These are phyloP conservation scores for Gephyroberyx darwinii DNA, from an alignment of 2,797 vertebrate species.

Conservation along the genomic window DNA sequence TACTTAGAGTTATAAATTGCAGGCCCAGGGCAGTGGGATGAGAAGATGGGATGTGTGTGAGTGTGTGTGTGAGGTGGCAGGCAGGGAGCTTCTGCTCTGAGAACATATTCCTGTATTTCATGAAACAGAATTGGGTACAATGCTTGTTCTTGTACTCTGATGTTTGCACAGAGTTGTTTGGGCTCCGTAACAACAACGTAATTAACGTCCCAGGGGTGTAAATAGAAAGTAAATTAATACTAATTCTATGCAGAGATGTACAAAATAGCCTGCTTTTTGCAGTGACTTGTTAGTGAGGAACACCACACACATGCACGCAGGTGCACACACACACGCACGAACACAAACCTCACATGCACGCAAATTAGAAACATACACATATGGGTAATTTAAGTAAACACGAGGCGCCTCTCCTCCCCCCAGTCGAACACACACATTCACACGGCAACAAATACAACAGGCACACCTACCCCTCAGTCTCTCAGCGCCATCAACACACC, in stretches of 20 bases:
- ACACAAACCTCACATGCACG: not conserved
- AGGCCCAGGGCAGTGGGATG: conserved; percentile 29
- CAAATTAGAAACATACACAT: conserved; percentile 22
- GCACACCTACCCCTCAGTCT: conserved; percentile 61
- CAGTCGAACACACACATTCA: conserved; percentile 15
- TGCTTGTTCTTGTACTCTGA: conserved; percentile 64
- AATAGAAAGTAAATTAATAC: conserved; percentile 78
- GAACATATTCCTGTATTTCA: conserved; percentile 40
- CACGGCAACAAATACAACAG: conserved; percentile 31
- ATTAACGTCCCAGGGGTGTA: conserved; percentile 74
- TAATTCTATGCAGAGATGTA: conserved; percentile 78
- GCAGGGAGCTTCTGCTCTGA: conserved; percentile 19
- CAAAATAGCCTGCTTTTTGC: conserved; percentile 69
- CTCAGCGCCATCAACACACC: conserved; percentile 48
- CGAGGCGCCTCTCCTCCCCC: conserved; percentile 33
- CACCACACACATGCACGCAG: conserved; percentile 18
- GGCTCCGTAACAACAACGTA: conserved; percentile 71
- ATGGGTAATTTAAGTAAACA: conserved; percentile 55
- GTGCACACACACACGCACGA: conserved; percentile 4
- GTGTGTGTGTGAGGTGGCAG: conserved; percentile 7
- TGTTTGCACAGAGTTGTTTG: conserved; percentile 71
- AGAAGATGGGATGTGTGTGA: conserved; percentile 18
- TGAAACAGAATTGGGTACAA: conserved; percentile 47
- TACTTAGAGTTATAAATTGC: not conserved
- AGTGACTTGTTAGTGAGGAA: conserved; percentile 67